These are phyloP conservation scores for Phrynosoma blainvillii DNA, from an alignment of 2,113 vertebrate species.

Conservation along the genomic window DNA sequence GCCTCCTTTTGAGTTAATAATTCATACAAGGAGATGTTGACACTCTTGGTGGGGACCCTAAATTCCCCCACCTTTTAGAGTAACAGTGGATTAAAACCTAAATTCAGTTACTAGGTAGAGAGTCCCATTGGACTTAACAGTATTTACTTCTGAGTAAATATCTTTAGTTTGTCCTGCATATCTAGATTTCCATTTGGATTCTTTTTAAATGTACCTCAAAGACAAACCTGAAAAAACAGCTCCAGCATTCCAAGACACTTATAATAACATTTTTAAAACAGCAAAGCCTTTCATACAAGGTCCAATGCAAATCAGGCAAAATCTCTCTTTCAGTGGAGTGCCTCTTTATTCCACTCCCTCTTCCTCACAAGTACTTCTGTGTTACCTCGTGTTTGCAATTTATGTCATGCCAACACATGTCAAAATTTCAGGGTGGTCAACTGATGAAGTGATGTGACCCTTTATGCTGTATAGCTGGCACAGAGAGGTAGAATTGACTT, in stretches of 20 bases:
- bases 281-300: conserved; percentile 36
- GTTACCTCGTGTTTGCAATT: conserved; percentile 36
- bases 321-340: conserved; percentile 15
- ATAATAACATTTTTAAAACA: conserved; percentile 39
- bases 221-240: not conserved
- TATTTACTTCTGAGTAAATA: not conserved
- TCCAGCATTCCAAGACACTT: conserved; percentile 13
- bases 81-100: not conserved
- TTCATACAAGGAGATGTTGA: too few relatives aligned
- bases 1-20: too few relatives aligned
- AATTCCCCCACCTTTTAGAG: too few relatives aligned
- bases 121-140: not conserved
- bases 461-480: conserved; percentile 57
- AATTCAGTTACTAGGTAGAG: not conserved
- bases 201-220: not conserved
- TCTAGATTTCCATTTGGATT: not conserved
- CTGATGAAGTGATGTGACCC: conserved; percentile 6
- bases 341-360: rapidly evolving
- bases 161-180: not conserved
- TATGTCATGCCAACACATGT: conserved; percentile 47
- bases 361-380: conserved; percentile 30
- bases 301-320: conserved; percentile 42
- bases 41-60: too few relatives aligned
- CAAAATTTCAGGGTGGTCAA: conserved; percentile 48
- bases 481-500: conserved; percentile 48